Base-by-base conservation (phyloP, 1,140 invertebrate genomes). In the Sarcophaga bullata region DNA sequence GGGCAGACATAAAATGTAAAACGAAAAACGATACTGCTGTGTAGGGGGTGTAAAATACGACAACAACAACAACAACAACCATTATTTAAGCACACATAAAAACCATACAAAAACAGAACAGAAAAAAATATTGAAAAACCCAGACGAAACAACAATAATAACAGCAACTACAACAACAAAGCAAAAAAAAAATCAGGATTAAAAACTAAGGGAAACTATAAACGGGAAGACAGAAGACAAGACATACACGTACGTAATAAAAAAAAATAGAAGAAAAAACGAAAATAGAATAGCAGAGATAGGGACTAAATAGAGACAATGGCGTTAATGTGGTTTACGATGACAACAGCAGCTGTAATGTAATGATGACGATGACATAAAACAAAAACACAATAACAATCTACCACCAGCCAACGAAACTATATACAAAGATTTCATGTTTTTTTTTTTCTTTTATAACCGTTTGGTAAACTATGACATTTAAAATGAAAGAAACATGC, bases 1-100 rank as follows among this genome's bases (percentile, higher is more conserved):
- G 62, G 62, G 62, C 62, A 68, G 62, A 68, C 62, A 68, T 37
- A 37, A 37, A 68, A 10, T 68, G 62, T 68, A 68, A 58, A 58
- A 58, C n/a, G 15, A 58, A 58, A 25, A 68, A 68, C 62, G 25
- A 37, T 37, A 37, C 25, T 37, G 25, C 25, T 68, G 15, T 9
- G 62, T 68, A 68, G 62, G 62, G 62, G 62, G 62, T 68, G 17
- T 19, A 68, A 68, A 68, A 68, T 19, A 68, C 25, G 25, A 4
- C 25, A 37, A 4, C 25, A 37, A 37, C 25, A 37, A 37, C n/a
- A n/a, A n/a, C 19, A 68, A 19, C 25, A 37, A 37, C 25, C 25
- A 37, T 37, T 37, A 37, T 37, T 37, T 37, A 37, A 37, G 25
- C 25, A 37, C 25, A 37, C 25, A 37, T 37, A 37, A 37, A 37